phyloP scores from a whole-genome alignment of 2,888 invertebrate genomes.

The Cerceris rybyensis region DNA sequence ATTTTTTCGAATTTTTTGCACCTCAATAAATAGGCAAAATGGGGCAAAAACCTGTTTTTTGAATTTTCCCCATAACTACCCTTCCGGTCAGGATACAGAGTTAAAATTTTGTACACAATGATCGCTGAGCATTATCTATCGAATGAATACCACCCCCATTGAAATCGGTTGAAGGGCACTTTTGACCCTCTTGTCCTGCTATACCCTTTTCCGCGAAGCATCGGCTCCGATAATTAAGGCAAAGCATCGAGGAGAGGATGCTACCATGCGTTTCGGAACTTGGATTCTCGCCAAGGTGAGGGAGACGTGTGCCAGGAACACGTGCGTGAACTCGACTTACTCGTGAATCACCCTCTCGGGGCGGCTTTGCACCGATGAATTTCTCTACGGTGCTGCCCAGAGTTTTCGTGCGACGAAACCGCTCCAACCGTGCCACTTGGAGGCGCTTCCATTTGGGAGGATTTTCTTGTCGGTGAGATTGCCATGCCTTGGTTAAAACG shows the following conservation, averaged over 20 bases:
- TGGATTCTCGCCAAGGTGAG: conserved; percentile 53
- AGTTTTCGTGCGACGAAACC: conserved; percentile 8
- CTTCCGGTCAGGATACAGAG: too few relatives aligned
- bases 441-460: conserved; percentile 8
- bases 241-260: conserved; percentile 43
- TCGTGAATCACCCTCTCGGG: conserved; percentile 61
- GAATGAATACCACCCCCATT: too few relatives aligned
- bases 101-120: too few relatives aligned
- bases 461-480: conserved; percentile 22
- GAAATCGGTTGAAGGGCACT: too few relatives aligned
- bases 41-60: too few relatives aligned
- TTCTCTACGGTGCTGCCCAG: conserved; percentile 25
- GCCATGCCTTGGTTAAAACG: background rate
- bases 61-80: too few relatives aligned
- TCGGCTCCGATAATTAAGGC: conserved; percentile 60
- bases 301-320: conserved; percentile 60
- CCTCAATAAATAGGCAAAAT: too few relatives aligned
- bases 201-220: conserved; percentile 46
- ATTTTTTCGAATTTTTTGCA: too few relatives aligned
- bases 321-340: conserved; percentile 59
- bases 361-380: conserved; percentile 38
- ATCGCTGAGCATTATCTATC: too few relatives aligned
- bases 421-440: background rate
- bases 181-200: too few relatives aligned
- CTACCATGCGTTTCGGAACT: conserved; percentile 50